Conservation (phyloP, 2,888 invertebrate genomes). For the Leptinotarsa haldemani region DNA sequence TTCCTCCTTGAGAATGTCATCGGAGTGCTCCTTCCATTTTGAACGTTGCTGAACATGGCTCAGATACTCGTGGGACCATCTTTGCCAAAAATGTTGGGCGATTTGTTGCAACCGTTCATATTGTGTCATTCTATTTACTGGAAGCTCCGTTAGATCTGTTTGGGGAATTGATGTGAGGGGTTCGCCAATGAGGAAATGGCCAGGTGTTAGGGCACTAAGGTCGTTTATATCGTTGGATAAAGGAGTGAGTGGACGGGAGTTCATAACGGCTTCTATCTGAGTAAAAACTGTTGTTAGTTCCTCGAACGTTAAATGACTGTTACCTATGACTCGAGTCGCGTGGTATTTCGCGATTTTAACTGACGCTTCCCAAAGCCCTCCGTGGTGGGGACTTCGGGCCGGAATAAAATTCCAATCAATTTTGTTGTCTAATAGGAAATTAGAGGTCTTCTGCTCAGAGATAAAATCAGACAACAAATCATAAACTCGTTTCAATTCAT, state of each 20-base stretch:
- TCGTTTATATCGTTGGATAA: too few relatives aligned
- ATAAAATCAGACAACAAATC: not conserved
- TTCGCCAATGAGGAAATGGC: too few relatives aligned
- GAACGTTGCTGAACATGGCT: constrained; percentile 28
- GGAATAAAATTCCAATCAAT: constrained; percentile 30
- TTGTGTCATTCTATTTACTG: not conserved
- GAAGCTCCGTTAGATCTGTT: not conserved
- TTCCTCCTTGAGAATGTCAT: constrained; percentile 11
- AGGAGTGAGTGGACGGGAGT: too few relatives aligned
- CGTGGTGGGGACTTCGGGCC: constrained; percentile 22
- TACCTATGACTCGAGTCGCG: not conserved
- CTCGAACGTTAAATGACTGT: not conserved
- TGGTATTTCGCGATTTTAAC: constrained; percentile 23
- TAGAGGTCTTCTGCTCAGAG: not conserved
- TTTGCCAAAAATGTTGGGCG: constrained; percentile 36
- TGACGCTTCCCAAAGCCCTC: constrained; percentile 31
- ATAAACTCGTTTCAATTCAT: constrained; percentile 29
- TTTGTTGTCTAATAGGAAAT: constrained; percentile 28
- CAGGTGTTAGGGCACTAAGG: too few relatives aligned
- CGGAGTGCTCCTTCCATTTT: constrained; percentile 26
- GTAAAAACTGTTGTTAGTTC: too few relatives aligned
- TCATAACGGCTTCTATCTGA: too few relatives aligned
- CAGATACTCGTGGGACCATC: constrained; percentile 40
- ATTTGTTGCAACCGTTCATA: constrained; percentile 34
- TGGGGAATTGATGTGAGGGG: too few relatives aligned